Evolutionary conservation across 2,888 invertebrate genomes (phyloP).

Genomic region (Luperina testacea): DNA sequence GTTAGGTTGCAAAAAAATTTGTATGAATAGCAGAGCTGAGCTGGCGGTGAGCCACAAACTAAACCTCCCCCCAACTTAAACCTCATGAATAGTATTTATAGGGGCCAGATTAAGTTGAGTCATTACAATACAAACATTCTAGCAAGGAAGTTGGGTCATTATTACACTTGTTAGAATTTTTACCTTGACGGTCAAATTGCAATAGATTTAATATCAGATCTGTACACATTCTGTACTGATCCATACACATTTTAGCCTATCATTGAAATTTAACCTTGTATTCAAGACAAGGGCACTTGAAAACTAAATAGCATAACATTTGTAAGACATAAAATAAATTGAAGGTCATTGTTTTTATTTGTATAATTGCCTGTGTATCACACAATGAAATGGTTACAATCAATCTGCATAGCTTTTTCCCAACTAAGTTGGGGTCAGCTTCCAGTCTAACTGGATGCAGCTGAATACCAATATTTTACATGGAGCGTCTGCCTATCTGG

Average conservation of each 20-base stretch:
- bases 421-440: not conserved
- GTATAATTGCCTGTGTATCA: not conserved
- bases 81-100: no score
- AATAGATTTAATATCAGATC: no score
- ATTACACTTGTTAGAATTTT: not conserved
- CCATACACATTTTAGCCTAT: not conserved
- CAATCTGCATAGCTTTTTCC: not conserved
- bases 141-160: not conserved
- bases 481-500: not conserved
- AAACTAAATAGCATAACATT: constrained; percentile 13
- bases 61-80: no score
- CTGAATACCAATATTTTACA: not conserved
- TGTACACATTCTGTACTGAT: no score
- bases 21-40: not conserved
- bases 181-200: no score
- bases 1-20: no score
- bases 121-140: not conserved
- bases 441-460: not conserved
- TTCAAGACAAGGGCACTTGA: constrained; percentile 24
- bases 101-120: not conserved
- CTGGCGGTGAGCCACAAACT: no score
- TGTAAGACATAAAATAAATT: constrained; percentile 13
- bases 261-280: constrained; percentile 29
- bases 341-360: constrained; percentile 11
- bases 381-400: not conserved